Base-by-base conservation (phyloP, 2,113 vertebrate species). In the Isichthys henryi region DNA sequence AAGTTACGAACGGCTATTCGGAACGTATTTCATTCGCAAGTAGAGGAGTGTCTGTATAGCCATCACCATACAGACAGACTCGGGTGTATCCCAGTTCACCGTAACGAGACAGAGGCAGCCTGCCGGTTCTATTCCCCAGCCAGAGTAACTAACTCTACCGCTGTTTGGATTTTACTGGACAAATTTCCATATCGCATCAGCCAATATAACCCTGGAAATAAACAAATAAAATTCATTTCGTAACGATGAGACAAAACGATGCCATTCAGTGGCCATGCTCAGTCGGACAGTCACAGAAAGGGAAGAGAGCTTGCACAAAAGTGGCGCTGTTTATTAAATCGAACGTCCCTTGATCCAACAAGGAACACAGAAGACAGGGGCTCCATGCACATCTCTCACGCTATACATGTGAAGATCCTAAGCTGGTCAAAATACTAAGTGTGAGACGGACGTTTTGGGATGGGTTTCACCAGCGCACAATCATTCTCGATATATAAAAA, bases 241-340 rank as follows among this genome's bases (percentile, higher is more conserved):
- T 27, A 3, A 9, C 9, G 23, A 62, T 10, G 23, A 66, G 8
- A 27, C 8, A 11, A 66, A 66, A 66, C 2, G 10, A 70, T 31
- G 1, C 8, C n/a, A 31, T 70, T 31, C 62, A 11, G 56, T 23
- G 17, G 17, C 1, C 21, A 84, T 10, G 17, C 39, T 1, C 52
- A 8, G 45, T 43, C 31, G 4, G 86, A 21, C 15, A 13, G 35
- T 13, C 2, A 49, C 4, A 88, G 45, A 74, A 56, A 23, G 17
- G 48, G 84, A 50, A 56, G 50, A 70, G n/a, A 88, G 27, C 46
- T 53, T 80, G 74, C 74, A 43, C 15, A 66, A 58, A 90, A 84
- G 35, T 66, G 21, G 23, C 8, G 10, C 82, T 13, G 43, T 88
- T 90, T 90, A 90, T 90, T 90, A 35, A 84, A 88, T 83, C 70